phyloP scores from a whole-genome alignment of 2,888 invertebrate genomes.

The Microctonus hyperodae region DNA sequence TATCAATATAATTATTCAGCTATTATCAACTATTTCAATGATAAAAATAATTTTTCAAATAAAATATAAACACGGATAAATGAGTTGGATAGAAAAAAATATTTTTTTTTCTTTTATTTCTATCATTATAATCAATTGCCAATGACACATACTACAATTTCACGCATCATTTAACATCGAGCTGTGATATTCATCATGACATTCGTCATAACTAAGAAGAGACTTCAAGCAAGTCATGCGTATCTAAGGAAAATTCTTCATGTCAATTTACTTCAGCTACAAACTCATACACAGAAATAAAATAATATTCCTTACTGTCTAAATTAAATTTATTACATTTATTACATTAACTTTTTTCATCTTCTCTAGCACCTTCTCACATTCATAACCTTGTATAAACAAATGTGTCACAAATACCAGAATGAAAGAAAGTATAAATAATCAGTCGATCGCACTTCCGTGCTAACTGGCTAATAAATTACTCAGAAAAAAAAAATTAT shows the following conservation, averaged over 20 bases:
- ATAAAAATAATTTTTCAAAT: background rate
- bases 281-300: background rate
- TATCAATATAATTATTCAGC: background rate
- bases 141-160: background rate
- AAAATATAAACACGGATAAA: background rate
- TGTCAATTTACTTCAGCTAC: background rate
- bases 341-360: too few relatives aligned
- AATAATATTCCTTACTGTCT: background rate
- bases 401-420: background rate
- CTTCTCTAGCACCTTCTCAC: too few relatives aligned
- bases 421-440: background rate
- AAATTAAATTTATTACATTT: background rate
- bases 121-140: background rate
- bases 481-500: background rate
- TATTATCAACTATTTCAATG: background rate
- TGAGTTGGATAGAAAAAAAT: too few relatives aligned
- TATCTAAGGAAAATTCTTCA: slow-evolving; percentile 2
- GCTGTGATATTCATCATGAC: background rate
- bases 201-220: background rate
- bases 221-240: background rate
- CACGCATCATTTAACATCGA: background rate
- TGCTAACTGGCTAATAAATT: background rate
- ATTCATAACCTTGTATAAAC: background rate
- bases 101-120: background rate
- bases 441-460: background rate